Base-by-base conservation (phyloP, 2,888 invertebrate species). In the Caenorhabditis sp. region DNA sequence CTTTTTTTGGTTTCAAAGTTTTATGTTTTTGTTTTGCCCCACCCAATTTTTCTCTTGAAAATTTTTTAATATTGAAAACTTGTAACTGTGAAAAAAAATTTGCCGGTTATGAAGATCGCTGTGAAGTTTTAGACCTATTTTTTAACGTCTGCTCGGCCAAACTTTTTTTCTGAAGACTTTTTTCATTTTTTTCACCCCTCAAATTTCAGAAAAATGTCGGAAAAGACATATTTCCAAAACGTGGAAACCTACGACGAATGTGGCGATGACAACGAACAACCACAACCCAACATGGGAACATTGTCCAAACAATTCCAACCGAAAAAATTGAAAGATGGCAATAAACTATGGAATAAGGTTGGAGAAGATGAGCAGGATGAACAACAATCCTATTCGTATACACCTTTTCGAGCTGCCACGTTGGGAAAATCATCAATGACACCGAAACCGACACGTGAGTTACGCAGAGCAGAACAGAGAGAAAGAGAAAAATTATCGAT, bases 231-330 rank as follows among this genome's bases (percentile, higher is more conserved):
- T 51, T 74, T 74, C 31, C 74, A 74, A 74, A 62, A 69, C 50
- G 74, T 74, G 31, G 74, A 74, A 8, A 74, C 69, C 1, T 59
- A 62, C 27, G 74, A 74, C 43, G 74, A 69, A 36, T 62, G 62
- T 24, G 36, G 63, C 12, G 60, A 57, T 24, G 58, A 5, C 5
- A 37, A 3, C 5, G 67, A 55, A 3, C n/a, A 31, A 12, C 10
- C 12, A 12, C 60, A 60, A 21, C 65, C 69, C 19, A 54, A 49
- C 55, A 66, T 43, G 10, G 74, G 74, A 27, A 74, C 74, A 14
- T 61, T 74, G 17, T 66, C 74, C 24, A 74, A 74, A 58, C 74
- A 74, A 54, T 74, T 74, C 43, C 69, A 69, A 31, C 74, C 74
- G 14, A 69, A 66, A 53, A 74, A 74, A 36, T 66, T 60, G 57